phyloP scores from a whole-genome alignment of 2,113 vertebrate species.

The Megaceryle torquata region DNA sequence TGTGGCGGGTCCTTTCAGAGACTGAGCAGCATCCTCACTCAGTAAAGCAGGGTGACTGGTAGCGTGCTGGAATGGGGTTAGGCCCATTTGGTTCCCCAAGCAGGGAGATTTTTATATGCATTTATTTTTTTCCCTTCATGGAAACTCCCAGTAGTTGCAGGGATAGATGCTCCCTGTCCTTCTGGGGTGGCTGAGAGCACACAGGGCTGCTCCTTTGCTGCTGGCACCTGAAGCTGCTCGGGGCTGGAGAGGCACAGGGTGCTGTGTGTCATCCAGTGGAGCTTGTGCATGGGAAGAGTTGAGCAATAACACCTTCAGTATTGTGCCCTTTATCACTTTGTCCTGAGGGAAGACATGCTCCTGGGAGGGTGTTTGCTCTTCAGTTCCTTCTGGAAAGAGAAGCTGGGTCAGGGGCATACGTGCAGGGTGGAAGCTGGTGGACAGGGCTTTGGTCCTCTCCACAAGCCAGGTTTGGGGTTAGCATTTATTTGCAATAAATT shows the following conservation, averaged over 20 bases:
- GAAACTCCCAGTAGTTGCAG: neutral
- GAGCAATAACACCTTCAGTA: rapidly evolving
- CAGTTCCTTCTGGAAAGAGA: neutral
- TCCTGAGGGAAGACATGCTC: neutral
- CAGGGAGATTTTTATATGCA: neutral
- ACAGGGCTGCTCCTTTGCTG: neutral
- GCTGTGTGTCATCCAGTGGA: rapidly evolving
- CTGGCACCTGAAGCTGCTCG: rapidly evolving
- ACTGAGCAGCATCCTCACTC: neutral
- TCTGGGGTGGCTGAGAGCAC: neutral
- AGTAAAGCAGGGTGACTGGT: rapidly evolving
- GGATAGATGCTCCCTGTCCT: neutral
- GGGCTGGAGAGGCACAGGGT: no score
- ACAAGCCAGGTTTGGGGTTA: neutral
- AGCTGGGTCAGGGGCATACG: neutral
- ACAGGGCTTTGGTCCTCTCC: neutral
- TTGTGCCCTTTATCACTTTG: neutral
- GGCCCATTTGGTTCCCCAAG: neutral
- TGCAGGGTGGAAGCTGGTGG: neutral
- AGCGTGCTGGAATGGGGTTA: neutral
- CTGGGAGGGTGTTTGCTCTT: neutral
- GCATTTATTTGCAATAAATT: neutral
- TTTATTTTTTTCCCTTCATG: neutral
- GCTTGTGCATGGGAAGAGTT: rapidly evolving
- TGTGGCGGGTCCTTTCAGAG: neutral